Conservation (phyloP, 2,113 vertebrate genomes). For the Thamnophis sirtalis region DNA sequence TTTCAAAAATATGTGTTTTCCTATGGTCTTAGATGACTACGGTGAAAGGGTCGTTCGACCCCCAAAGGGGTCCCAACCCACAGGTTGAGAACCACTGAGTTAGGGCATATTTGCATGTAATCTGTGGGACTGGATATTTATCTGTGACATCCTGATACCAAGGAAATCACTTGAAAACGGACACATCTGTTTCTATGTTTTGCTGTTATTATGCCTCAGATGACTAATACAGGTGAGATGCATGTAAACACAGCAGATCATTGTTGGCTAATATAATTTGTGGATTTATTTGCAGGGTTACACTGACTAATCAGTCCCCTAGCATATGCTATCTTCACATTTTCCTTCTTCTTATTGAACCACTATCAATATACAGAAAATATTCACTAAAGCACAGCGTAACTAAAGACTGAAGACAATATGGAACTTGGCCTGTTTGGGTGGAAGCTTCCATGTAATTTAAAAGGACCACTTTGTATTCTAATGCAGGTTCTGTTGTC, state of each 20-base stretch:
- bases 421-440: not conserved
- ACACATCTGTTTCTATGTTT: not conserved
- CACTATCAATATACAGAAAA: constrained; percentile 19
- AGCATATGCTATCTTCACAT: not conserved
- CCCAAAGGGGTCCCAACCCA: no score
- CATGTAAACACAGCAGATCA: not conserved
- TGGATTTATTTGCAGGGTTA: not conserved
- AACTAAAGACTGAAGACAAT: not conserved
- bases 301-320: not conserved
- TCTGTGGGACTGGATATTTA: not conserved
- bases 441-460: not conserved
- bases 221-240: not conserved
- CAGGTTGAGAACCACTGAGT: no score
- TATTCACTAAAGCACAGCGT: not conserved
- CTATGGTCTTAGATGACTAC: no score
- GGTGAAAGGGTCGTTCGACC: no score
- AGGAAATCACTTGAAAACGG: not conserved
- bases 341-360: not conserved
- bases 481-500: not conserved
- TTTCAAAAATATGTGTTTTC: no score
- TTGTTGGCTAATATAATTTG: not conserved
- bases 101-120: not conserved
- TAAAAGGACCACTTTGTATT: not conserved
- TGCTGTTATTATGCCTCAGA: not conserved
- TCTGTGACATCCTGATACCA: not conserved